Percentiles rank a stretch among this genome's conserved stretches.
phyloP scores from a whole-genome alignment of 2,113 vertebrate genomes.

The Solenodon paradoxus region DNA sequence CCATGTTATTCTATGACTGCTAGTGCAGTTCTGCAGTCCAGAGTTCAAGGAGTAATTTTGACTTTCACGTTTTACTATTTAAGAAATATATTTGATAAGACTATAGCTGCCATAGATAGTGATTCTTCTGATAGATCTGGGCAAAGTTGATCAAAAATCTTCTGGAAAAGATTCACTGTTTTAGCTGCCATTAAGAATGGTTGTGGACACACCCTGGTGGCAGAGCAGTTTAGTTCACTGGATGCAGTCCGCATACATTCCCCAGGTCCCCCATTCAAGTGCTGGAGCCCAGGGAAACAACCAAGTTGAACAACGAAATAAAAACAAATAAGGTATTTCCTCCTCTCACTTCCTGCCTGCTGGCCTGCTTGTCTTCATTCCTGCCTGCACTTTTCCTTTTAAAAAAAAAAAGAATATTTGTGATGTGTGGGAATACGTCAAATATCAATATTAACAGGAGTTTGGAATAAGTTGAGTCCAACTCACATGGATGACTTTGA shows the following conservation, averaged over 20 bases:
- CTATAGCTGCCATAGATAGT: not conserved
- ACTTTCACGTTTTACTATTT: not conserved
- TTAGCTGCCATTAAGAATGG: not conserved
- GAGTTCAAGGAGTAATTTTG: not conserved
- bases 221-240: no score
- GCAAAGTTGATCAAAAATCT: not conserved
- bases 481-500: not conserved
- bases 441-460: not conserved
- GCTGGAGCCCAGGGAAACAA: no score
- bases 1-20: not conserved
- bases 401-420: no score
- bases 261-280: no score
- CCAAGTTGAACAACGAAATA: no score
- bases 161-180: not conserved
- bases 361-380: no score
- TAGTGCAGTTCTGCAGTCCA: not conserved
- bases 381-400: no score
- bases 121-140: not conserved
- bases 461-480: not conserved
- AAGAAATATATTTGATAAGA: not conserved
- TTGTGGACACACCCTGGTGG: no score
- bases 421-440: not conserved
- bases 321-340: no score
- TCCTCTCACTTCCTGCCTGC: no score
- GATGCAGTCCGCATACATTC: no score